Percentiles rank a stretch among this genome's conserved stretches.
Evolutionary conservation across 2,888 invertebrate species (phyloP).

Genomic region (Mystacides longicornis): DNA sequence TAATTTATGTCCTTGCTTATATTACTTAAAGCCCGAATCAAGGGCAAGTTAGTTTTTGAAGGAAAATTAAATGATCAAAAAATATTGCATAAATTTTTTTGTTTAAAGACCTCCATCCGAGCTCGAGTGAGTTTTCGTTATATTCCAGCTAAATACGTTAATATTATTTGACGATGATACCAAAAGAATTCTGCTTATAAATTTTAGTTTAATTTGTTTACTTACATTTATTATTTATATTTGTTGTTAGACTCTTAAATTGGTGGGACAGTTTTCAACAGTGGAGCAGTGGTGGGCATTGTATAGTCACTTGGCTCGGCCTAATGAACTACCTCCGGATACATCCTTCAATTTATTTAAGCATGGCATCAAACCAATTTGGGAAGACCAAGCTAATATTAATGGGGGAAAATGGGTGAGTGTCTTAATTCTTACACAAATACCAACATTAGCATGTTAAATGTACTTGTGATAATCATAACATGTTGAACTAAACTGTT

Average conservation of each 20-base stretch:
- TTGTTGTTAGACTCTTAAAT: conserved; percentile 65
- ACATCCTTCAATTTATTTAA: conserved; percentile 96
- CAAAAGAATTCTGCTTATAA: neutral
- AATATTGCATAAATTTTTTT: too few species aligned
- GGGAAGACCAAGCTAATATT: conserved; percentile 96
- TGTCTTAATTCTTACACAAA: conserved; percentile 15
- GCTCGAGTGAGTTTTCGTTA: too few species aligned
- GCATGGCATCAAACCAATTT: conserved; percentile 97
- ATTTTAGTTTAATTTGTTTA: neutral
- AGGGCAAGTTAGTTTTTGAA: too few species aligned
- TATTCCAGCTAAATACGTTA: too few species aligned
- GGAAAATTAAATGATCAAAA: too few species aligned
- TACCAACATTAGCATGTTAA: neutral
- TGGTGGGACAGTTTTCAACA: conserved; percentile 80
- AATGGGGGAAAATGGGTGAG: conserved; percentile 96
- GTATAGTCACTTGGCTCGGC: conserved; percentile 86
- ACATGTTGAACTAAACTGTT: conserved; percentile 21
- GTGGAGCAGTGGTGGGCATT: conserved; percentile 98
- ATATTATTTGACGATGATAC: too few species aligned
- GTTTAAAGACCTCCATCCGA: too few species aligned
- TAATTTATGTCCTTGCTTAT: too few species aligned
- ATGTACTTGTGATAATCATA: neutral
- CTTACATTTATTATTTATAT: neutral
- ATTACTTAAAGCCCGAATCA: too few species aligned
- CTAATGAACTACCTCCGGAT: conserved; percentile 83